These are phyloP conservation scores for Xenopus laevis DNA, from an alignment of 2,113 vertebrate species.

Conservation along the genomic window DNA sequence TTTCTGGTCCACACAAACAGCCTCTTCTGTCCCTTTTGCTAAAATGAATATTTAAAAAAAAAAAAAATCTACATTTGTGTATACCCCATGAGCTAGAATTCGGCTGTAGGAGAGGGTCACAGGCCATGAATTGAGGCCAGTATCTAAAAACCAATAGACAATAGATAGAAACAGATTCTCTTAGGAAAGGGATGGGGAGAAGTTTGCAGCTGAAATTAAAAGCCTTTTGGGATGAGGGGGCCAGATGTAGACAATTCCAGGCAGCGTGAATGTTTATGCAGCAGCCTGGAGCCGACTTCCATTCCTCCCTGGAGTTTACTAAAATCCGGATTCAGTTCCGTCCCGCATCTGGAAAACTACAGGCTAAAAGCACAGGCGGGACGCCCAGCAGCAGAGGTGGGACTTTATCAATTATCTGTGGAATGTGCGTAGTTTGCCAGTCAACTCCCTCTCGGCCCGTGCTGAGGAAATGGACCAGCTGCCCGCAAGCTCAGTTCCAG, in stretches of 20 bases:
- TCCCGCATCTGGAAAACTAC: background rate
- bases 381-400: background rate
- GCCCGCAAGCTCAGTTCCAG: background rate
- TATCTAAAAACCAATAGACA: too few relatives aligned
- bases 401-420: background rate
- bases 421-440: background rate
- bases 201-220: background rate
- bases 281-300: background rate
- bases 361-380: background rate
- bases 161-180: too few relatives aligned
- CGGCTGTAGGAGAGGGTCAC: too few relatives aligned
- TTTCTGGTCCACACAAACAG: too few relatives aligned
- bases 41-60: too few relatives aligned
- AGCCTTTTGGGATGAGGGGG: background rate
- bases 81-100: too few relatives aligned
- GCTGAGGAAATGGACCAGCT: background rate
- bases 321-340: conserved; percentile 4
- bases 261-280: background rate
- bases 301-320: background rate
- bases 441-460: background rate
- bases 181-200: background rate
- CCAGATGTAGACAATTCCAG: background rate
- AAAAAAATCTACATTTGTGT: too few relatives aligned
- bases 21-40: too few relatives aligned
- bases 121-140: too few relatives aligned